phyloP scores from a whole-genome alignment of 2,888 invertebrate genomes.

The Synanthedon andrenaeformis region DNA sequence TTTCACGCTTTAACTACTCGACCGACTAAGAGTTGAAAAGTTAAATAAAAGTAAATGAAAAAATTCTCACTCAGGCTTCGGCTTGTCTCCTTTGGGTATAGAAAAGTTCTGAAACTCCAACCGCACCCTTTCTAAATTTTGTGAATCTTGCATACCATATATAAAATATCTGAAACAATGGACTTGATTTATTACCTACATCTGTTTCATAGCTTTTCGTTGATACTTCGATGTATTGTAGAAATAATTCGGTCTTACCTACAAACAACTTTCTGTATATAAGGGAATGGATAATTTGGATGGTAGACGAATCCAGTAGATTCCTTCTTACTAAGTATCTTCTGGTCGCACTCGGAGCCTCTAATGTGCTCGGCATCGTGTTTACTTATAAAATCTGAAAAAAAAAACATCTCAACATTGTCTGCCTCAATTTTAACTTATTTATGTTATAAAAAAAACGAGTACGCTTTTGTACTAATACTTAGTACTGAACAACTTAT shows the following conservation, averaged over 20 bases:
- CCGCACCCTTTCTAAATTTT: conserved; percentile 93
- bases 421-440: not conserved
- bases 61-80: conserved; percentile 79
- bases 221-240: too few species aligned
- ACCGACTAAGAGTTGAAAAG: too few species aligned
- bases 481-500: not conserved
- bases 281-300: conserved; percentile 95
- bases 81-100: conserved; percentile 85
- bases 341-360: conserved; percentile 98
- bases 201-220: too few species aligned
- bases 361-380: conserved; percentile 95
- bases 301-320: conserved; percentile 93
- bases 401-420: conserved; percentile 4
- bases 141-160: conserved; percentile 97
- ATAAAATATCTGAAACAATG: conserved; percentile 83
- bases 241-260: conserved; percentile 59
- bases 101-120: conserved; percentile 90
- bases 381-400: conserved; percentile 89
- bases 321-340: conserved; percentile 93
- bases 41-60: conserved; percentile 21
- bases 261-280: conserved; percentile 96
- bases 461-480: not conserved
- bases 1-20: too few species aligned
- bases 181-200: not conserved
- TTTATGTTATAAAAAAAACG: too few species aligned